Conservation (phyloP, 2,888 invertebrate genomes). For the Sinodicranocentrus sp. region DNA sequence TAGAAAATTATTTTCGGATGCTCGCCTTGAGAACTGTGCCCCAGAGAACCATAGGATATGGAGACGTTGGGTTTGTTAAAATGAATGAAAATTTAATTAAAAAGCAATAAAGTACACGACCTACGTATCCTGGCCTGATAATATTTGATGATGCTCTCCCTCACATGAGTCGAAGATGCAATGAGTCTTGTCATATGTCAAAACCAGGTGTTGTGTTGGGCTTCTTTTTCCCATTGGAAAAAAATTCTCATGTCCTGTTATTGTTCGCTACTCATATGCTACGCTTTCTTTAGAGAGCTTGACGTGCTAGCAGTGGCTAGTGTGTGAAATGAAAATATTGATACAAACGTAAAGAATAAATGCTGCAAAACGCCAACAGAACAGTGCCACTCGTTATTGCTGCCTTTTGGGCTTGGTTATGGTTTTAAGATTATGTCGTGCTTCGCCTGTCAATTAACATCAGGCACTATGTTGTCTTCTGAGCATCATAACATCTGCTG, state of each 20-base stretch:
- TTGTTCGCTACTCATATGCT: constrained; percentile 54
- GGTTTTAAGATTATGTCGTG: constrained; percentile 8
- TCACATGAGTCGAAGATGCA: not conserved
- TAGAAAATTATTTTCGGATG: not conserved
- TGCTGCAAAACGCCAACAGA: not conserved
- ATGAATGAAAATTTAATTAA: constrained; percentile 29
- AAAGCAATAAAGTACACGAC: constrained; percentile 23
- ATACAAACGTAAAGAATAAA: not conserved
- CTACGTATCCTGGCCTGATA: not conserved
- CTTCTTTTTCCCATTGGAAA: constrained; percentile 31
- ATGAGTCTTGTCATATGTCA: constrained; percentile 27
- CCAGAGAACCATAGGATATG: not conserved
- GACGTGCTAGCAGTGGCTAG: not conserved
- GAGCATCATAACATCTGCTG: constrained; percentile 53
- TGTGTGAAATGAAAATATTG: no score
- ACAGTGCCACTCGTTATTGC: not conserved
- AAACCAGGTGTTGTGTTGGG: constrained; percentile 55
- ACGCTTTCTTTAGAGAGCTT: constrained; percentile 28
- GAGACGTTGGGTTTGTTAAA: not conserved
- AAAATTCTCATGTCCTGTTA: constrained; percentile 59
- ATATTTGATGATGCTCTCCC: not conserved
- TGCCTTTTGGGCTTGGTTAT: not conserved
- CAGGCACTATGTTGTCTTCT: constrained; percentile 35
- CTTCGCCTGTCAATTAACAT: constrained; percentile 57
- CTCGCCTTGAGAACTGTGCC: not conserved